These are phyloP conservation scores for Xiphophorus couchianus DNA, from an alignment of 2,113 vertebrate species.

Conservation along the genomic window DNA sequence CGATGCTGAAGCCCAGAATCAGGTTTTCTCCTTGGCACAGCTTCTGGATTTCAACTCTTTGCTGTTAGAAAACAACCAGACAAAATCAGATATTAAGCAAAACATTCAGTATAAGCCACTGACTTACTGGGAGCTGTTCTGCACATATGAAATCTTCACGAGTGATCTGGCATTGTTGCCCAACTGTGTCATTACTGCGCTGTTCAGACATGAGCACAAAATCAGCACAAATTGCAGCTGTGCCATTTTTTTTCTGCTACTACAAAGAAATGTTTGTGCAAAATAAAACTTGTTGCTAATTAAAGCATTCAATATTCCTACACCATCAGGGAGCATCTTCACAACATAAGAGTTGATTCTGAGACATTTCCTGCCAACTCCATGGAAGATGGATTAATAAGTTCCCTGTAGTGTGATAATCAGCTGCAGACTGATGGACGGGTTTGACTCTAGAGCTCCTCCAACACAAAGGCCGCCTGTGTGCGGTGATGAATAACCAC, in stretches of 20 bases:
- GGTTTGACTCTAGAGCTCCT: constrained; percentile 25
- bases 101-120: neutral
- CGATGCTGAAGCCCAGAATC: constrained; percentile 97
- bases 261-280: neutral
- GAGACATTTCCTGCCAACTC: neutral
- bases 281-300: neutral
- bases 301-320: neutral
- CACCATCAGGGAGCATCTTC: neutral
- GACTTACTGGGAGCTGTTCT: neutral
- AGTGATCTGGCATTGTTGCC: too few relatives aligned
- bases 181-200: neutral
- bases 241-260: neutral
- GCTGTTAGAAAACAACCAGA: constrained; percentile 72
- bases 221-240: neutral
- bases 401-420: constrained; percentile 31
- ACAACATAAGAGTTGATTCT: neutral
- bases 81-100: neutral
- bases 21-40: constrained; percentile 88
- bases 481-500: constrained; percentile 36
- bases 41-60: constrained; percentile 95
- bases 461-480: constrained; percentile 58
- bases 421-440: constrained; percentile 55
- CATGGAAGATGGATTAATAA: constrained; percentile 22
- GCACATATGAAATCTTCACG: neutral
- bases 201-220: neutral